Percentiles rank a stretch among this genome's conserved stretches.
Conservation (phyloP, 2,113 vertebrate species). For the Porphyrio hochstetteri region DNA sequence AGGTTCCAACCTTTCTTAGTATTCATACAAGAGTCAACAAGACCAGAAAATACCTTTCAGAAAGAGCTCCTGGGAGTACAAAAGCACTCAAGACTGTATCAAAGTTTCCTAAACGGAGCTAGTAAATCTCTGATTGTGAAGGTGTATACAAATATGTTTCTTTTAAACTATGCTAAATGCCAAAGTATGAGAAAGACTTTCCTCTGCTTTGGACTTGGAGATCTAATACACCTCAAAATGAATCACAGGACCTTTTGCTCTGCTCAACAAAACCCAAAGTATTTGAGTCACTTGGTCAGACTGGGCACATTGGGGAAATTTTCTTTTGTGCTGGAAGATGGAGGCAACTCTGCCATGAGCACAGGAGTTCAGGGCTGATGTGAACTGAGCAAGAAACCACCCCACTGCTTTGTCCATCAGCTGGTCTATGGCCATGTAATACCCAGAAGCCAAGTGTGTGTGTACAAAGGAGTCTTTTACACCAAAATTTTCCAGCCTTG, state of each 20-base stretch:
- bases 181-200: not conserved
- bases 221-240: not conserved
- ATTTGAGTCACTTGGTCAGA: not conserved
- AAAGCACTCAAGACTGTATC: not conserved
- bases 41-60: conserved; percentile 25
- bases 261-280: not conserved
- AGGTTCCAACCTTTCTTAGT: conserved; percentile 40
- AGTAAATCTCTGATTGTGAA: not conserved
- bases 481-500: not conserved
- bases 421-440: not conserved
- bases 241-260: not conserved
- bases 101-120: not conserved
- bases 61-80: not conserved
- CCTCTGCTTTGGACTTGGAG: not conserved
- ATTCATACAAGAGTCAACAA: conserved; percentile 37
- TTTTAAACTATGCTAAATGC: not conserved
- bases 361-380: not conserved
- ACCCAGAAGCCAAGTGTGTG: rapidly evolving
- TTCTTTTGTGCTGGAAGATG: not conserved
- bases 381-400: not conserved
- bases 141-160: not conserved
- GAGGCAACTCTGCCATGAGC: not conserved
- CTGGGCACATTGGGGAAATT: not conserved
- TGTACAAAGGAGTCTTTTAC: not conserved
- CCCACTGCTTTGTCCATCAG: not conserved